Conservation (phyloP, 1,140 invertebrate genomes). For the Eriosoma lanigerum region DNA sequence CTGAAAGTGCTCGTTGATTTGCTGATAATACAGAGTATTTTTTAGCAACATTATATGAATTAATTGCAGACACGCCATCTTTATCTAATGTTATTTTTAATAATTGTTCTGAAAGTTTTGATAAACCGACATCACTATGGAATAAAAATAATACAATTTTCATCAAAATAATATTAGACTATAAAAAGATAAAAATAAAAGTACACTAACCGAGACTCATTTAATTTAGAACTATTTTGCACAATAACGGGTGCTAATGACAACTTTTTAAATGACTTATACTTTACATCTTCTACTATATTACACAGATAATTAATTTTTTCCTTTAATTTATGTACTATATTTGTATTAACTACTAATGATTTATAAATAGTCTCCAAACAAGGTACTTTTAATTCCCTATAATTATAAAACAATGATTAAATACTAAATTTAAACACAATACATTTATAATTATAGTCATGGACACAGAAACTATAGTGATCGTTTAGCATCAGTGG, state of each 20-base stretch:
- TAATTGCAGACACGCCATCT: conserved; percentile 40
- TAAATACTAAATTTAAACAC: neutral
- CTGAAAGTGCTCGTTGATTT: conserved; percentile 45
- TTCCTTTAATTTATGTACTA: conserved; percentile 40
- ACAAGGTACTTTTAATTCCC: conserved; percentile 45
- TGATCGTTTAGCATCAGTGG: no score
- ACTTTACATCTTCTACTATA: conserved; percentile 33
- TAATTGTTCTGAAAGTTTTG: conserved; percentile 47
- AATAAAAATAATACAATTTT: conserved; percentile 9
- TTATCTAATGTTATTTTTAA: conserved; percentile 45
- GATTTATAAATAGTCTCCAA: conserved; percentile 45
- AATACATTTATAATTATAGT: no score
- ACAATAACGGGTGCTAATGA: conserved; percentile 29
- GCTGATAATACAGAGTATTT: conserved; percentile 42
- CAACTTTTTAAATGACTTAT: conserved; percentile 36
- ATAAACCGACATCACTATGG: conserved; percentile 33
- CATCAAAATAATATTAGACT: neutral
- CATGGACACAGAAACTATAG: no score
- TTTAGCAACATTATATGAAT: conserved; percentile 47
- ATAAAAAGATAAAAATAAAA: neutral
- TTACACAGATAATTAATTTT: conserved; percentile 22
- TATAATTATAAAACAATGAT: neutral
- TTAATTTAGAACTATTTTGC: conserved; percentile 23
- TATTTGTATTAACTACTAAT: conserved; percentile 40
- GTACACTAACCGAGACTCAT: conserved; percentile 25